Evolutionary conservation across 2,888 invertebrate genomes (phyloP).

Genomic region (Synanthedon formicaeformis): DNA sequence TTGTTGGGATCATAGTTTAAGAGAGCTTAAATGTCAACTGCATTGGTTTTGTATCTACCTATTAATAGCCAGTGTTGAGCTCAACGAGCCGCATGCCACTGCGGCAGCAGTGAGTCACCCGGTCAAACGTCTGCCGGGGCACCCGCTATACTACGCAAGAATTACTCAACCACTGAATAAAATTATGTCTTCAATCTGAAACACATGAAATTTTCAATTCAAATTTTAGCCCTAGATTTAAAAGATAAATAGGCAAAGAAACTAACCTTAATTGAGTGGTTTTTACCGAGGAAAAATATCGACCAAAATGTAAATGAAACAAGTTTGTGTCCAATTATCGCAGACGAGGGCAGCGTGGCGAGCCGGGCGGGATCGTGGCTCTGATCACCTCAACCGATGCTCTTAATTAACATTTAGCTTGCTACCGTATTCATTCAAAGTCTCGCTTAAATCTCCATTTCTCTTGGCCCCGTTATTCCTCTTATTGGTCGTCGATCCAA

Average conservation of each 20-base stretch:
- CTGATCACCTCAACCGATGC: conserved; percentile 49
- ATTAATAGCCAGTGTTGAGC: conserved; percentile 44
- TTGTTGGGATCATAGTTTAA: conserved; percentile 44
- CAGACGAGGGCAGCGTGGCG: conserved; percentile 17
- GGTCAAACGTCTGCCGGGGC: conserved; percentile 53
- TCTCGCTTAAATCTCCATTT: conserved; percentile 34
- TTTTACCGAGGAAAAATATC: conserved; percentile 21
- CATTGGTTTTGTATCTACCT: conserved; percentile 20
- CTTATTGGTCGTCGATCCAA: conserved; percentile 29
- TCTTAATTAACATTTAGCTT: conserved; percentile 61
- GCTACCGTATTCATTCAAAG: conserved; percentile 42
- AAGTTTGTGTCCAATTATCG: conserved; percentile 42
- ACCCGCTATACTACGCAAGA: conserved; percentile 27
- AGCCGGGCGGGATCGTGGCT: conserved; percentile 24
- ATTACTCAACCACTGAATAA: conserved; percentile 15
- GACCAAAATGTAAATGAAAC: conserved; percentile 40
- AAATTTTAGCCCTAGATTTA: neutral
- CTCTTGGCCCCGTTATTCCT: conserved; percentile 44
- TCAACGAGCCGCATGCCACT: conserved; percentile 35
- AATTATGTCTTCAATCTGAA: conserved; percentile 16
- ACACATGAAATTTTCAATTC: conserved; percentile 5
- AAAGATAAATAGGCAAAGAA: neutral
- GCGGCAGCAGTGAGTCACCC: conserved; percentile 44
- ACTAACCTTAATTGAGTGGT: conserved; percentile 24
- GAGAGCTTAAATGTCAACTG: conserved; percentile 64